Conservation (phyloP, 2,888 invertebrate species). For the Epistrophella euchroma region DNA sequence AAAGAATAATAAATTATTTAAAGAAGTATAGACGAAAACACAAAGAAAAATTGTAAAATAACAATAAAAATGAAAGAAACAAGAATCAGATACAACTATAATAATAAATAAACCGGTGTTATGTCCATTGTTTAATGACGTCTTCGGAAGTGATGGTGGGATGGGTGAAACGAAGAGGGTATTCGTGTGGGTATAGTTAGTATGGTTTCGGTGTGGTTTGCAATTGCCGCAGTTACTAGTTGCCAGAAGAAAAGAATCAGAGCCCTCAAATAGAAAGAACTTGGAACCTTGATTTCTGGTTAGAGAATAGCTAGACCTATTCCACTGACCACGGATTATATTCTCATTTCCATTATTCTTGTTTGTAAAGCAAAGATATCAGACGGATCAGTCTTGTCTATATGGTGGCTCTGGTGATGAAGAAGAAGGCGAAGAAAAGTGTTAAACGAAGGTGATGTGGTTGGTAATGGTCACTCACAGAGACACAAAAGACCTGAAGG, state of each 20-base stretch:
- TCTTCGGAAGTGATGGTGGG: slow-evolving; percentile 1
- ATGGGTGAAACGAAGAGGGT: not conserved
- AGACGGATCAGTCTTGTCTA: slow-evolving; percentile 10
- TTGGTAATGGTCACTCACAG: slow-evolving; percentile 52
- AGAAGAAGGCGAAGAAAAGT: slow-evolving; percentile 54
- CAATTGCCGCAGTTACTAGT: not conserved
- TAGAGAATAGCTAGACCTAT: slow-evolving; percentile 39
- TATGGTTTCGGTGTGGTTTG: slow-evolving; percentile 33
- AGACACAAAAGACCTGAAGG: slow-evolving; percentile 59
- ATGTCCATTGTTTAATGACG: slow-evolving; percentile 71
- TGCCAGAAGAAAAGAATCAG: slow-evolving; percentile 8
- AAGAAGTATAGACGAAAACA: slow-evolving; percentile 15
- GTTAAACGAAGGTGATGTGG: slow-evolving; percentile 72
- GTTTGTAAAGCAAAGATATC: slow-evolving; percentile 4
- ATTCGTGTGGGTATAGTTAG: not conserved
- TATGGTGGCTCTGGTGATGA: slow-evolving; percentile 10
- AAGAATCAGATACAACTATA: slow-evolving; percentile 69
- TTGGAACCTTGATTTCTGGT: slow-evolving; percentile 58
- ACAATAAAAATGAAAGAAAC: slow-evolving; percentile 63
- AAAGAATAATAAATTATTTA: slow-evolving; percentile 18
- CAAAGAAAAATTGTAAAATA: slow-evolving; percentile 44
- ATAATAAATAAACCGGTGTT: slow-evolving; percentile 74
- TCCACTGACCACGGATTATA: slow-evolving; percentile 63
- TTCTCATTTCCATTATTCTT: slow-evolving; percentile 63
- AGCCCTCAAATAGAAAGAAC: slow-evolving; percentile 18